Evolutionary conservation across 2,797 vertebrate species (phyloP).

Genomic region (Alfaro cultratus): DNA sequence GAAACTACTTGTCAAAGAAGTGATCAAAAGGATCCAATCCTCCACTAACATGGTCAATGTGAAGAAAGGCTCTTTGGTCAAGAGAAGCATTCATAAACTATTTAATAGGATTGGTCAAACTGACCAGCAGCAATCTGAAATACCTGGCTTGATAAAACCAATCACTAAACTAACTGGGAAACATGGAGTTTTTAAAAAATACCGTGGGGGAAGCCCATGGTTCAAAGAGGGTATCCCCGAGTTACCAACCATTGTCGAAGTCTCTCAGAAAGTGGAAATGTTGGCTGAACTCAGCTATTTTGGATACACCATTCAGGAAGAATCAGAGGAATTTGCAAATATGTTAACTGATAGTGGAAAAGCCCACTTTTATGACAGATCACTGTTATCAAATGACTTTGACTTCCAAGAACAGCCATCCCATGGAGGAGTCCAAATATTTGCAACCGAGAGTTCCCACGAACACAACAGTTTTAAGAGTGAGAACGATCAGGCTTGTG

Average conservation of each 20-base stretch:
- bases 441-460: neutral
- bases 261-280: neutral
- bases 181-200: neutral
- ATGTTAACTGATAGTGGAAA: neutral
- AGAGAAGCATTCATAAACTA: neutral
- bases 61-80: neutral
- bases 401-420: neutral
- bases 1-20: neutral
- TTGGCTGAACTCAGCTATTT: neutral
- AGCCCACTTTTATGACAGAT: neutral
- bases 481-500: neutral
- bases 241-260: neutral
- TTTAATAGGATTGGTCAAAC: neutral
- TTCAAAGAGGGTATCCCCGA: neutral
- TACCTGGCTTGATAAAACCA: neutral
- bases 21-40: neutral
- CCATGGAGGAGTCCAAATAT: neutral
- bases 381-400: neutral
- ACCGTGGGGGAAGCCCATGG: neutral
- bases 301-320: neutral
- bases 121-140: neutral
- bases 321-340: neutral
- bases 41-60: neutral
- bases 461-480: neutral
- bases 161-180: neutral